Base-by-base conservation (phyloP, 2,113 vertebrate genomes). In the Nipponia nippon region DNA sequence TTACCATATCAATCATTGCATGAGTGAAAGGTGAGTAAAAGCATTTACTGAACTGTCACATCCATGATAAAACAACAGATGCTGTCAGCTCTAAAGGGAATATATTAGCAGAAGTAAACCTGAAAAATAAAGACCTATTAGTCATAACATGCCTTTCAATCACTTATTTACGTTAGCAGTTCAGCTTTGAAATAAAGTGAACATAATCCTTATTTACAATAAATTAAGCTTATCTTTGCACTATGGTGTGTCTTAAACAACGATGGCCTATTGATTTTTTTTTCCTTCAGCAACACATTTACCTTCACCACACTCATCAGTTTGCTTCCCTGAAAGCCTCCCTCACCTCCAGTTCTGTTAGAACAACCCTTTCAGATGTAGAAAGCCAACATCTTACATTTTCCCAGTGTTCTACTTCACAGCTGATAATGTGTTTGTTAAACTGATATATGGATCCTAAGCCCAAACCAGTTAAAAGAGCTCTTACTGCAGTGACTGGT, bases 41-140 rank as follows among this genome's bases (percentile, higher is more conserved):
- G 84, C 76, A 87, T 95, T 96, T 94, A 69, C 75, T 66, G n/a
- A 93, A 42, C 80, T 90, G 69, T 89, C 93, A 82, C 16, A 70
- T 46, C 83, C 84, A 27, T 47, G 50, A 83, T 83, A 83, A 90
- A 96, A 91, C 86, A 95, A 36, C 69, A 90, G 87, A 90, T 53
- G 65, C 81, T 85, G 73, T 75, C 89, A 94, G 75, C 70, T 70
- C n/a, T 53, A 73, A 84, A 83, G 62, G 76, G 91, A 89, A 76
- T 47, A 58, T 67, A 77, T 55, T 32, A 93, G 69, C 67, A 75
- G 36, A 27, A 80, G 30, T 23, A 63, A 89, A 73, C 46, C 87
- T 95, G 49, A 52, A 69, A 93, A 71, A 86, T 77, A 86, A 78
- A 87, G 49, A 62, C 34, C 70, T 34, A 13, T 82, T 86, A 89